These are phyloP conservation scores for Uria aalge DNA, from an alignment of 2,113 vertebrate genomes.

Conservation along the genomic window DNA sequence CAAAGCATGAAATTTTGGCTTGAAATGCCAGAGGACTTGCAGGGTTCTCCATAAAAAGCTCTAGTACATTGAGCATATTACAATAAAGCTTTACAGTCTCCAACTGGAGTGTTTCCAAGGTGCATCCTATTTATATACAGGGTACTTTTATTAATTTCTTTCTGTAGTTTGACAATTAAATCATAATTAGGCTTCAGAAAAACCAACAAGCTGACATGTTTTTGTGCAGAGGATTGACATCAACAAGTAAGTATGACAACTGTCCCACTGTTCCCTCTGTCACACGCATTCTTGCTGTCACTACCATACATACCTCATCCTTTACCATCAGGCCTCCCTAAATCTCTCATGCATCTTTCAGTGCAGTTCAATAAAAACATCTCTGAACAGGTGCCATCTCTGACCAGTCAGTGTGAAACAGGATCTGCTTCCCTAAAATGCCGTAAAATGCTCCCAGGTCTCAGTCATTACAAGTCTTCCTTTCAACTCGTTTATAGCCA, in stretches of 20 bases:
- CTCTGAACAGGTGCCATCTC: neutral
- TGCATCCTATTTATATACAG: accelerated
- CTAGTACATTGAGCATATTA: neutral
- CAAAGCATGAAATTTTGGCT: neutral
- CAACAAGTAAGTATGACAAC: neutral
- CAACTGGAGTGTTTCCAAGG: neutral
- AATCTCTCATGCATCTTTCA: neutral
- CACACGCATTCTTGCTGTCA: neutral
- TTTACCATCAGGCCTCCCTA: neutral
- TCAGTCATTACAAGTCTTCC: neutral
- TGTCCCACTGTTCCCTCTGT: neutral
- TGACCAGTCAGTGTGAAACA: neutral
- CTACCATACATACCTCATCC: accelerated
- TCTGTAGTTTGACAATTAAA: neutral
- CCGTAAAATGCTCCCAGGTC: neutral
- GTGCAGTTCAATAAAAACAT: neutral
- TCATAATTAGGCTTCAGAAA: neutral
- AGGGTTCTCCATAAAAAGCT: neutral
- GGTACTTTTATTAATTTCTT: neutral
- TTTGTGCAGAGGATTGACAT: neutral
- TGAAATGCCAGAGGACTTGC: neutral
- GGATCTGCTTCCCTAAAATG: neutral
- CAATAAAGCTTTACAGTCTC: neutral
- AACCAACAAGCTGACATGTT: neutral
- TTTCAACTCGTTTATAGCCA: neutral